A percentile compares a stretch with the other conserved stretches of the same genome.
These are phyloP conservation scores for Neolamprologus toae DNA, from an alignment of 2,113 vertebrate genomes.

Conservation along the genomic window DNA sequence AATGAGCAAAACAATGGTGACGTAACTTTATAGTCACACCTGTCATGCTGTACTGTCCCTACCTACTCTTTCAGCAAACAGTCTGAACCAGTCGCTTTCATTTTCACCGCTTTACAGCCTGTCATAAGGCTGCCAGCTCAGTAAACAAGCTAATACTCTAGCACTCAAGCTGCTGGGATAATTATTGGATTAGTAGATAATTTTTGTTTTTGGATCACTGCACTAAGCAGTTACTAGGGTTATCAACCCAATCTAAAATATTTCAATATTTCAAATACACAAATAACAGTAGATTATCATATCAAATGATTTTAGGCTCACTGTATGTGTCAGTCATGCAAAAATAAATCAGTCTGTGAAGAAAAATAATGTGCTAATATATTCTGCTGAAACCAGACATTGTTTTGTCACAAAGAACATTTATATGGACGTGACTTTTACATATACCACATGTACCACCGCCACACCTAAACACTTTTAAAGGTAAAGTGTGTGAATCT, in stretches of 20 bases:
- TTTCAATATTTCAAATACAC: background rate
- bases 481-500: background rate
- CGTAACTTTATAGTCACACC: background rate
- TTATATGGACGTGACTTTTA: background rate
- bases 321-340: background rate
- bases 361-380: background rate
- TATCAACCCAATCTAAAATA: background rate
- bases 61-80: background rate
- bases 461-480: background rate
- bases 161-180: background rate
- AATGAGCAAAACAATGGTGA: background rate
- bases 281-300: background rate
- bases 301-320: background rate
- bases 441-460: background rate
- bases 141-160: background rate
- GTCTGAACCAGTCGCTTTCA: background rate
- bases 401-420: background rate
- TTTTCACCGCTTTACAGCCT: background rate
- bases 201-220: background rate
- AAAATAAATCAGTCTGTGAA: background rate
- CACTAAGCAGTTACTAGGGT: background rate
- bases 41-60: background rate
- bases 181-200: background rate
- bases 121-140: background rate
- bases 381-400: background rate